These are phyloP conservation scores for Larimichthys crocea DNA, from an alignment of 2,113 vertebrate species.

Conservation along the genomic window DNA sequence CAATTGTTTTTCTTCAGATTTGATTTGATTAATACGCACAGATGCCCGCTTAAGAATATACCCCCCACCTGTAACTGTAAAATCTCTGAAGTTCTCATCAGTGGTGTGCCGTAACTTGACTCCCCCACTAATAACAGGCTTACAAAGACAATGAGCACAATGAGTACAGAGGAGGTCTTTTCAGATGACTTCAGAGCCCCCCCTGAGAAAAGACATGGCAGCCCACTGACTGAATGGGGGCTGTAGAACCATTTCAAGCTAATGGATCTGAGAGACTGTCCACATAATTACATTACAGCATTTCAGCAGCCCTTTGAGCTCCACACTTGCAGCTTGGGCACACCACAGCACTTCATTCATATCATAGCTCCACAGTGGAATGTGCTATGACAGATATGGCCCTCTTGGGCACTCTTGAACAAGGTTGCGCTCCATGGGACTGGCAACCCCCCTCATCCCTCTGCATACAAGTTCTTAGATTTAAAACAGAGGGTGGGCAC, in stretches of 20 bases:
- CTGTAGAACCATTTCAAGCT: conserved; percentile 73
- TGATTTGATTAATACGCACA: conserved; percentile 49
- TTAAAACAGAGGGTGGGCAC: conserved; percentile 72
- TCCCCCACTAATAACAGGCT: conserved; percentile 81
- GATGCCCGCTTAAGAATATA: conserved; percentile 46
- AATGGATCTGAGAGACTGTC: conserved; percentile 80
- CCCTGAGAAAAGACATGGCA: conserved; percentile 71
- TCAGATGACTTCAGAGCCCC: conserved; percentile 80
- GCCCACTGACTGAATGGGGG: conserved; percentile 74
- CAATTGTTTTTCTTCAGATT: conserved; percentile 10
- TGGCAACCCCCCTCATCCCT: conserved; percentile 54
- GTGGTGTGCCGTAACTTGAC: conserved; percentile 77
- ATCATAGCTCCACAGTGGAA: conserved; percentile 73
- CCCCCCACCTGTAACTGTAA: conserved; percentile 68
- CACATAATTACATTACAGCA: conserved; percentile 83
- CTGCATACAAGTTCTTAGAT: conserved; percentile 52
- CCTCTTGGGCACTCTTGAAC: conserved; percentile 63
- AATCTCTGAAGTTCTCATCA: conserved; percentile 71
- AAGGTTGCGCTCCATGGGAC: conserved; percentile 66
- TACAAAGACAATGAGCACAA: conserved; percentile 85
- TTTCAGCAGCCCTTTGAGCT: conserved; percentile 74
- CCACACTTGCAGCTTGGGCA: conserved; percentile 57
- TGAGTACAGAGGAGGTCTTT: conserved; percentile 83
- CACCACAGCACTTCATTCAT: conserved; percentile 75
- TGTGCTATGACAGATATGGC: conserved; percentile 80